These are phyloP conservation scores for Apostichopus leukothele DNA, from an alignment of 53 echinoderm and acorn worm genomes.

Conservation along the genomic window DNA sequence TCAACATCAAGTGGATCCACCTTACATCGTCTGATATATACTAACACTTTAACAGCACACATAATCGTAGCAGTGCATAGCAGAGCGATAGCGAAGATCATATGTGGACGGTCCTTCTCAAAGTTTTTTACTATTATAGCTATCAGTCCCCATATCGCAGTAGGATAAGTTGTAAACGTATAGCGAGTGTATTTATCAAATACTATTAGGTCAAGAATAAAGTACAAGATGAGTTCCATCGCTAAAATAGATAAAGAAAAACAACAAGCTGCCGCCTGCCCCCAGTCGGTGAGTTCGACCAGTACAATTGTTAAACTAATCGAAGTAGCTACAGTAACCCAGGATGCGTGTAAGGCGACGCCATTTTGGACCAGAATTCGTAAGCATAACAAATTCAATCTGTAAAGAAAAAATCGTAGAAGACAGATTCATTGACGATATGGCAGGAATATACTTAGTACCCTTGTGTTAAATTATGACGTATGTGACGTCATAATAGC, in stretches of 20 bases:
- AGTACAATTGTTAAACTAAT: not conserved
- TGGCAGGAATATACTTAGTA: not conserved
- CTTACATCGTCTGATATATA: not conserved
- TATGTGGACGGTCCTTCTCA: not conserved
- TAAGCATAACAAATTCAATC: constrained; percentile 28
- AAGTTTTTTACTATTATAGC: constrained; percentile 15
- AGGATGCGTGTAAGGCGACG: constrained; percentile 33
- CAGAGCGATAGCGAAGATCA: constrained; percentile 12
- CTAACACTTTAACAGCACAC: constrained; percentile 30
- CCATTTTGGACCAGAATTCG: constrained; percentile 42
- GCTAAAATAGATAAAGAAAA: constrained; percentile 16
- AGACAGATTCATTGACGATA: not conserved
- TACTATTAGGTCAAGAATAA: constrained; percentile 18
- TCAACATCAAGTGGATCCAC: constrained; percentile 14
- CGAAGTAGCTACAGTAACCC: constrained; percentile 3
- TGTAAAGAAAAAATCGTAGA: not conserved
- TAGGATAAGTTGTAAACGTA: constrained; percentile 49
- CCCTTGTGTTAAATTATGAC: no score
- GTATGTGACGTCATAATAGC: no score
- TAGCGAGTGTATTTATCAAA: constrained; percentile 44
- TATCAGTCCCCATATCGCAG: constrained; percentile 34
- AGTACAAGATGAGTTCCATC: constrained; percentile 34
- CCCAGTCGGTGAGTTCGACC: not conserved
- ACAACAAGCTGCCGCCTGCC: constrained; percentile 25
- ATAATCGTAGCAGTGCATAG: constrained; percentile 2